Percentiles rank a stretch among this genome's conserved stretches.
Evolutionary conservation across 2,113 vertebrate genomes (phyloP).

Genomic region (Lonchura striata): DNA sequence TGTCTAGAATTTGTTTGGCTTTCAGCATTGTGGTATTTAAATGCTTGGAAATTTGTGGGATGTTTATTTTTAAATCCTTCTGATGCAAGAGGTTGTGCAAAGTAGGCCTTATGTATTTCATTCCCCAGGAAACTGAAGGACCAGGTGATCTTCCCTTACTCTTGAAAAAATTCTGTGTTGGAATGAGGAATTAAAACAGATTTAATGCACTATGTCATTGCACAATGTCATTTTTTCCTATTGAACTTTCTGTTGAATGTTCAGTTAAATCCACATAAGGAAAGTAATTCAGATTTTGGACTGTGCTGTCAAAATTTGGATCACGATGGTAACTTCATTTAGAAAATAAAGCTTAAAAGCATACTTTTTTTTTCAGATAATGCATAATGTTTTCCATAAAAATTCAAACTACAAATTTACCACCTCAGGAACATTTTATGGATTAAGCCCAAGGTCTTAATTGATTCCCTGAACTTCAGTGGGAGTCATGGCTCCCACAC

Average conservation of each 20-base stretch:
- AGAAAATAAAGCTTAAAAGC: neutral
- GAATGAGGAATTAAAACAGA: neutral
- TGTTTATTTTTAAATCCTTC: slow-evolving; percentile 1
- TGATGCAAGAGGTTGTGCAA: neutral
- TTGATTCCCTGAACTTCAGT: neutral
- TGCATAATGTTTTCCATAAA: neutral
- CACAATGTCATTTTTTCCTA: neutral
- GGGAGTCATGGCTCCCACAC: neutral
- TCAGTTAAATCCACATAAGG: neutral
- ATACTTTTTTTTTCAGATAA: neutral
- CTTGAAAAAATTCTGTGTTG: neutral
- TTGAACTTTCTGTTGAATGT: neutral
- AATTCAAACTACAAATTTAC: neutral
- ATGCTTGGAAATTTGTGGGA: neutral
- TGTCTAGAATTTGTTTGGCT: neutral
- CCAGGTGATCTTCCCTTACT: neutral
- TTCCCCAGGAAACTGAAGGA: neutral
- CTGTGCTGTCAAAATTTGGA: neutral
- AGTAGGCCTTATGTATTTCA: neutral
- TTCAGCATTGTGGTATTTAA: neutral
- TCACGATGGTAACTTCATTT: neutral
- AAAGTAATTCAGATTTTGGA: neutral
- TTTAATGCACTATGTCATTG: neutral
- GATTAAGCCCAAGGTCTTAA: neutral
- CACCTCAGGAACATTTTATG: neutral